These are phyloP conservation scores for Aspiorhynchus laticeps DNA, from an alignment of 2,113 vertebrate genomes.

Conservation along the genomic window DNA sequence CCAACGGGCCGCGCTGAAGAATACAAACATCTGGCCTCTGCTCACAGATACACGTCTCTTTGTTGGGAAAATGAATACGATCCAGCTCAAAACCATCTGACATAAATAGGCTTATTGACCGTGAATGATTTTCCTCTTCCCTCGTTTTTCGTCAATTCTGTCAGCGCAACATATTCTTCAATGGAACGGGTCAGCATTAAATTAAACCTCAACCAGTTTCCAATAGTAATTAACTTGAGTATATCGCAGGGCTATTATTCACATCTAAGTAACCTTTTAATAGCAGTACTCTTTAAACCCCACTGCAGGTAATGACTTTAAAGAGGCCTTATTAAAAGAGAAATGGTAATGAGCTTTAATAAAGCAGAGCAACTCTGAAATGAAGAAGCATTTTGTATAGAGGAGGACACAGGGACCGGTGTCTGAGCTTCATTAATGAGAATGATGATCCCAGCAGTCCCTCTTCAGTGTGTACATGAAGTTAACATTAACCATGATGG, in stretches of 20 bases:
- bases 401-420: conserved; percentile 90
- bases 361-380: conserved; percentile 99
- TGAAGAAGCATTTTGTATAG: conserved; percentile 96
- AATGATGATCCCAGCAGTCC: conserved; percentile 96
- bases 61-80: conserved; percentile 79
- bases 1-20: conserved; percentile 71
- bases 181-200: conserved; percentile 95
- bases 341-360: conserved; percentile 99
- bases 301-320: conserved; percentile 99
- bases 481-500: conserved; percentile 90
- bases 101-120: conserved; percentile 91
- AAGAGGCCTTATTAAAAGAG: conserved; percentile 99
- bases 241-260: conserved; percentile 99
- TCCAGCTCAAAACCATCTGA: conserved; percentile 84
- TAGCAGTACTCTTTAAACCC: conserved; percentile 98
- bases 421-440: conserved; percentile 93
- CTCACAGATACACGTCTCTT: conserved; percentile 76
- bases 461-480: conserved; percentile 84
- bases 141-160: conserved; percentile 86
- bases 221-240: conserved; percentile 99
- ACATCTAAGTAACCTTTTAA: conserved; percentile 99
- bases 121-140: conserved; percentile 80
- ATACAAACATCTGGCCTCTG: conserved; percentile 71
- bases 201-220: conserved; percentile 99
- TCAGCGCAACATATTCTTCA: conserved; percentile 93